Evolutionary conservation across 1,140 invertebrate species (phyloP), one percentile per base, ranked within the genome.

Genomic region (Ceratoteleas bidentatus): DNA sequence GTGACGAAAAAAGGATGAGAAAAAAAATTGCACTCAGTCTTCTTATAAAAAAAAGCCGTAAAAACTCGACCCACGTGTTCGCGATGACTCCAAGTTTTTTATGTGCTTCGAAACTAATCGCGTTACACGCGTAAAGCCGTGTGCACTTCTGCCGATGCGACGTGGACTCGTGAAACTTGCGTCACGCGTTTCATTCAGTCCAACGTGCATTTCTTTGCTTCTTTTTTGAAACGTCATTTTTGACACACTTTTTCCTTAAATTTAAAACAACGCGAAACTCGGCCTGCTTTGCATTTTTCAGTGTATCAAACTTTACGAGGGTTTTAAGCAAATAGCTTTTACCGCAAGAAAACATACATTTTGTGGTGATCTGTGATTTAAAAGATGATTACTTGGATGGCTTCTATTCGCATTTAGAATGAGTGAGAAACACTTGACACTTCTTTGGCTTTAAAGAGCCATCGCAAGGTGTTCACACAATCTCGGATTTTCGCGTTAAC

Each of bases 41-140:
- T 73, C 60, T 38, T 40, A 61, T 74, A n/a, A 77, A 69, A 49
- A 13, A 78, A 78, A 66, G 69, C 70, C 64, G 24, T 83, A 83
- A 76, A 82, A 83, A 79, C 61, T 14, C 53, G 70, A 49, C 36
- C 56, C 81, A 79, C 70, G 74, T 83, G 74, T 78, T 74, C 54
- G 47, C 60, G 65, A 70, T 75, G 65, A 76, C 66, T 79, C n/a
- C 62, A 57, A 78, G 69, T 69, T 83, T 83, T 83, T 83, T 76
- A 80, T 66, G 70, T 68, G 50, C 75, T 76, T 73, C 57, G 54
- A 76, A 83, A 77, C 54, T 80, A 83, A 83, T 80, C 72, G 45
- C 15, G 70, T 76, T 76, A 68, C 52, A 62, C 33, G 66, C 62
- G 53, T 38, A 61, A 66, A 65, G 6, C 40, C 61, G 81, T 68